A percentile compares a stretch with the other conserved stretches of the same genome.
These are phyloP conservation scores for Xylophagus ater DNA, from an alignment of 2,888 invertebrate genomes.

Conservation along the genomic window DNA sequence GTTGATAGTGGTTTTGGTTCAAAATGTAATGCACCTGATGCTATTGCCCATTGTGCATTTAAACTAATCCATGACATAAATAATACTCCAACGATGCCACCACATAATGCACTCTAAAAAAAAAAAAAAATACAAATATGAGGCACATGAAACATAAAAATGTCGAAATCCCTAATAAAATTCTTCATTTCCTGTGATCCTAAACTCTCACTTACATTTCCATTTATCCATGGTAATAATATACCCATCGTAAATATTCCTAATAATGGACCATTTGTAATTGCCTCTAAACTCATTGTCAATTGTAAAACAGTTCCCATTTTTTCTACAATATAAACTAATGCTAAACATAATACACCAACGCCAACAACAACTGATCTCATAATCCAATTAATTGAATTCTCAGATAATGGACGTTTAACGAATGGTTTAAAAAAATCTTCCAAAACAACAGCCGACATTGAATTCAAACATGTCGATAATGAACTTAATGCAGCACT, in stretches of 20 bases:
- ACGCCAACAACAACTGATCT: slow-evolving; percentile 58
- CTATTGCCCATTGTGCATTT: slow-evolving; percentile 52
- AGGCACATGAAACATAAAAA: no score
- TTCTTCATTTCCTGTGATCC: no score
- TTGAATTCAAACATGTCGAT: slow-evolving; percentile 66
- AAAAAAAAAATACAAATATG: slow-evolving; percentile 2
- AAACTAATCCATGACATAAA: slow-evolving; percentile 51
- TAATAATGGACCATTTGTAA: slow-evolving; percentile 58
- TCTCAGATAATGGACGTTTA: slow-evolving; percentile 44
- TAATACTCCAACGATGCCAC: slow-evolving; percentile 46
- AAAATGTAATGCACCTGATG: slow-evolving; percentile 50
- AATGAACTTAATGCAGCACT: slow-evolving; percentile 77
- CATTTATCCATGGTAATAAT: slow-evolving; percentile 56
- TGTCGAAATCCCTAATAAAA: no score
- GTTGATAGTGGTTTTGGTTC: slow-evolving; percentile 53
- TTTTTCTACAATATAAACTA: slow-evolving; percentile 63
- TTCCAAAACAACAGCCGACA: slow-evolving; percentile 64
- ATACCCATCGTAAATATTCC: slow-evolving; percentile 56
- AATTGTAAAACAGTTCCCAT: slow-evolving; percentile 60
- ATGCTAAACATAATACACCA: slow-evolving; percentile 53
- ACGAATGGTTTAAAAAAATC: slow-evolving; percentile 57
- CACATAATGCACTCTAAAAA: slow-evolving; percentile 46
- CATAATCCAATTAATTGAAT: slow-evolving; percentile 49
- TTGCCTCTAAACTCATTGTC: slow-evolving; percentile 56
- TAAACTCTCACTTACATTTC: slow-evolving; percentile 42